phyloP scores from a whole-genome alignment of 2,113 vertebrate species.

The Oryzias melastigma region DNA sequence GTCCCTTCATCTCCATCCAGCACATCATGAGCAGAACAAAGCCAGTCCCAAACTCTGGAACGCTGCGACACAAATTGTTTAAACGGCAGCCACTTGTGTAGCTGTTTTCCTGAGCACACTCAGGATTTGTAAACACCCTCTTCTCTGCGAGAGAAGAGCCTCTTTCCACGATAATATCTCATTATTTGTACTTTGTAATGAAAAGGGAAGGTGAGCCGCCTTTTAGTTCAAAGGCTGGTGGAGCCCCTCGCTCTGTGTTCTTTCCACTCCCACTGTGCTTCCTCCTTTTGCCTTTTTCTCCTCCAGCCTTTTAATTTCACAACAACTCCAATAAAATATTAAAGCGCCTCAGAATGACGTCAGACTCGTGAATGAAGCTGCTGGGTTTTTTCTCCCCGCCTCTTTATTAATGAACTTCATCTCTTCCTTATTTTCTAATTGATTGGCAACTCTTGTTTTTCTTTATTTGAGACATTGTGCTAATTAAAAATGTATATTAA shows the following conservation, averaged over 20 bases:
- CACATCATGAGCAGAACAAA: slow-evolving; percentile 4
- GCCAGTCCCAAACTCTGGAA: slow-evolving; percentile 13
- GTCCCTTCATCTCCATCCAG: slow-evolving; percentile 9
- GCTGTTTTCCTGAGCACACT: slow-evolving; percentile 12
- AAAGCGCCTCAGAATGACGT: slow-evolving; percentile 63
- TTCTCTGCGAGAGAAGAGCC: slow-evolving; percentile 32
- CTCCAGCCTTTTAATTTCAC: slow-evolving; percentile 69
- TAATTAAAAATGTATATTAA: no score
- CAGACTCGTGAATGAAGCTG: slow-evolving; percentile 67
- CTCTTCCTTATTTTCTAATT: neutral
- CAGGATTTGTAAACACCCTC: slow-evolving; percentile 14
- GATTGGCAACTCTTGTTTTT: neutral
- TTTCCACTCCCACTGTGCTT: slow-evolving; percentile 1
- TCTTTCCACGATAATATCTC: slow-evolving; percentile 42
- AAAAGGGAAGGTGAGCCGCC: slow-evolving; percentile 35
- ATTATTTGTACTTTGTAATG: slow-evolving; percentile 53
- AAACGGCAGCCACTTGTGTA: neutral
- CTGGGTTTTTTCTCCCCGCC: slow-evolving; percentile 39
- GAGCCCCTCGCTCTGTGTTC: neutral
- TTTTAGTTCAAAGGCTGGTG: slow-evolving; percentile 28
- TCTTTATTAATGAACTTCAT: slow-evolving; percentile 28
- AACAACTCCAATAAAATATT: slow-evolving; percentile 74
- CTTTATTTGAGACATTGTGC: neutral
- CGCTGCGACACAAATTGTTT: slow-evolving; percentile 6
- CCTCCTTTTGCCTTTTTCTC: slow-evolving; percentile 37